Evolutionary conservation across 2,888 invertebrate genomes (phyloP), one percentile per base, ranked within the genome.

Genomic region (Prosapia bicincta): DNA sequence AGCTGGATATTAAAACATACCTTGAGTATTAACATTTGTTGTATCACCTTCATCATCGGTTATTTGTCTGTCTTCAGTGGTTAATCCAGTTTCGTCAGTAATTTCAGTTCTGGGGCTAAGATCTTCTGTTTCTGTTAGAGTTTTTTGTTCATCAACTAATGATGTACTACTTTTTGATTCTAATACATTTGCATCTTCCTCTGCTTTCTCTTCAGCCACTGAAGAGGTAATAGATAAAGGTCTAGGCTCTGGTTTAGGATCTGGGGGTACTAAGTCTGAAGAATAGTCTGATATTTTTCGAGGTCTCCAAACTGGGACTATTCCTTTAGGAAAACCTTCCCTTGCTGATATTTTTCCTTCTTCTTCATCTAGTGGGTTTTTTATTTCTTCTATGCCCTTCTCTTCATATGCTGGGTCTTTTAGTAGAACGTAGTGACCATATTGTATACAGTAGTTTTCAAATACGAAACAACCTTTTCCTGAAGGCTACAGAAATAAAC

Each of bases 381-480:
- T 86, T 85, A 86, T 86, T 71, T 83, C 78, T 43, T 85, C 86
- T 78, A 87, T 87, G 75, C 86, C 87, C 54, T 87, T 85, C 24
- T 85, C 84, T 78, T 87, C 88, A 28, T 85, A 86, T 84, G 88
- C 86, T 0, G 89, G 88, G 82, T 91, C 89, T 78, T 88, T 87
- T 32, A 88, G 86, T 80, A 88, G 89, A 70, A 88, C 87, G 85
- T 89, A 93, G 81, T 87, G 91, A 0, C 94, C 94, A 80, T 91
- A 91, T 79, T 92, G 90, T 88, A 94, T 91, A 80, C 90, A 91
- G 78, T 90, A 89, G n/a, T 90, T 89, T 79, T 93, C 90, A 80
- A 94, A 94, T 2, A 90, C 90, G 81, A 92, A 94, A 75, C 92
- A 91, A 0, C 93, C 93, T 0, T 89, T 88, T 0, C 94, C 94